phyloP scores from a whole-genome alignment of 2,113 vertebrate species.

The Poeciliopsis prolifica region DNA sequence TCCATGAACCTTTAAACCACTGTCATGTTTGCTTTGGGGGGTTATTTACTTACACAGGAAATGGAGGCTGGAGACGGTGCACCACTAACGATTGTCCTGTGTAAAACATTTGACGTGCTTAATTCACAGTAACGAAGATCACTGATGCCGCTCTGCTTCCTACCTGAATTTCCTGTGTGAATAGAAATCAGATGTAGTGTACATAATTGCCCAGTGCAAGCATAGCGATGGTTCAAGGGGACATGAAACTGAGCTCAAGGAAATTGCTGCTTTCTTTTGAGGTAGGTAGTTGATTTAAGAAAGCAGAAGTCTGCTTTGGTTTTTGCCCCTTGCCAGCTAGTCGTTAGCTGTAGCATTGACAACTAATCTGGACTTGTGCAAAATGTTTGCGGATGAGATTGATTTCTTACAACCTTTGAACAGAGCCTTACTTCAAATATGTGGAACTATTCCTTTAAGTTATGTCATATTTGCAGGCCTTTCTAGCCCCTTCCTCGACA shows the following conservation, averaged over 20 bases:
- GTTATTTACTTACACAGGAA: neutral
- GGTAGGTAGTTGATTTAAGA: neutral
- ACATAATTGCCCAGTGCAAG: neutral
- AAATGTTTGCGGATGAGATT: too few relatives aligned
- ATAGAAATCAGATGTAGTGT: neutral
- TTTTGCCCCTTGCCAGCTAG: neutral
- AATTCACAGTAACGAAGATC: neutral
- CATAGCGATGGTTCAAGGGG: neutral
- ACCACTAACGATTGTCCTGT: neutral
- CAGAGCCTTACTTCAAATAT: neutral
- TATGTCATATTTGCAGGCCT: slow-evolving; percentile 4
- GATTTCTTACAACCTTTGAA: neutral
- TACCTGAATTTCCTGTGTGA: neutral
- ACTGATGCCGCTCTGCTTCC: neutral
- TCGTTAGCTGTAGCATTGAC: neutral
- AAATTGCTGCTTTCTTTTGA: neutral
- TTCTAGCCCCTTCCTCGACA: neutral
- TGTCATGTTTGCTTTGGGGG: neutral
- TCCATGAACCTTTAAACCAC: neutral
- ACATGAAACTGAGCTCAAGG: neutral
- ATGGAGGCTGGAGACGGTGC: neutral
- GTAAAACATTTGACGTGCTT: neutral
- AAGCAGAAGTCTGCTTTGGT: neutral
- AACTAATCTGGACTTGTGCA: neutral
- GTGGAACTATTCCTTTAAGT: slow-evolving; percentile 1